Base-by-base conservation (phyloP, 2,888 invertebrate species). In the Lasioglossum marginatum region DNA sequence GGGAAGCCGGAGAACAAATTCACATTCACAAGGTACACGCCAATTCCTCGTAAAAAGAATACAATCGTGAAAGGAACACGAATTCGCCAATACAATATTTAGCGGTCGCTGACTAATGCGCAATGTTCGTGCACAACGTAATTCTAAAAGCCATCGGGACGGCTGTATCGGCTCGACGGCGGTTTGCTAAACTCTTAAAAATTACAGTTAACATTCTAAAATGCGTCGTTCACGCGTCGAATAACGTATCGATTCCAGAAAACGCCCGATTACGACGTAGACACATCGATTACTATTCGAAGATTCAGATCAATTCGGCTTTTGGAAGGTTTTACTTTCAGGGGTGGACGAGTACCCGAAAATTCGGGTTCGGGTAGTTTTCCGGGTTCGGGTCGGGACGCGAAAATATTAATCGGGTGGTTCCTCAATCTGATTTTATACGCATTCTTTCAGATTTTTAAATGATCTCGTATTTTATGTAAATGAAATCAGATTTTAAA, bases 191-290 rank as follows among this genome's bases (percentile, higher is more conserved):
- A 84, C 79, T 84, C 85, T 85, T 85, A 76, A 84, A 77, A 84
- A 84, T 85, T 75, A 79, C 79, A 73, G 76, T 71, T 80, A 84
- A 85, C 85, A 79, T 70, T 80, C 45, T 82, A 85, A 80, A 80
- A 80, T 80, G 77, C 63, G 23, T 48, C 57, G 52, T 77, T 60
- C 12, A 37, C 79, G 48, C 79, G 84, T 84, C 72, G 76, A 72
- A 19, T 31, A 19, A 27, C 48, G 6, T 19, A 74, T 31, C 48
- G 78, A 78, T 43, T 34, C 40, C 27, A 12, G 52, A n/a, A 70
- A 70, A 23, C 10, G 1, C 8, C 0, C 8, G 16, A 34, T 34
- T 34, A 8, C 23, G 19, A 19, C 19, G 23, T 27, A 31, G 60
- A 27, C 27, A 27, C 27, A 16, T 31, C 63, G 66, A 63, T 63